These are phyloP conservation scores for Apotomis turbidana DNA, from an alignment of 2,888 invertebrate species.

Conservation along the genomic window DNA sequence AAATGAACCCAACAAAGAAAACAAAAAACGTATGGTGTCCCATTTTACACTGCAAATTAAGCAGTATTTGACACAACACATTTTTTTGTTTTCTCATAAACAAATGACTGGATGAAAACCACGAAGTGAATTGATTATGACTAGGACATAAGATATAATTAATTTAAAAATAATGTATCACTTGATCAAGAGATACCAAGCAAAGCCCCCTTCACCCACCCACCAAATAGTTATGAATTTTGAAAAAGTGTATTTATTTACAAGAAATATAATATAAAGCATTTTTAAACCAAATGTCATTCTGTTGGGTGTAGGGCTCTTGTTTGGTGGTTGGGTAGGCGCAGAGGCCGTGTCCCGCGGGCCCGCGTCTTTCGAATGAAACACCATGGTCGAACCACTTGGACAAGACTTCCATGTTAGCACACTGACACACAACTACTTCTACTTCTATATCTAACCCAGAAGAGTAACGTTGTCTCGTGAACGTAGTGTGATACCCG, in stretches of 20 bases:
- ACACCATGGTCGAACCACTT: conserved; percentile 55
- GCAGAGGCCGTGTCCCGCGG: conserved; percentile 81
- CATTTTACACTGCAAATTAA: background rate
- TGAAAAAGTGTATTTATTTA: conserved; percentile 49
- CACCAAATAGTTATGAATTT: conserved; percentile 79
- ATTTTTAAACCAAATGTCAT: conserved; percentile 56
- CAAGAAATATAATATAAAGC: conserved; percentile 41
- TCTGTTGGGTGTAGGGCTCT: conserved; percentile 82
- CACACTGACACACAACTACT: conserved; percentile 61
- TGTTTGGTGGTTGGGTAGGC: conserved; percentile 84
- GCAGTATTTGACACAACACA: background rate
- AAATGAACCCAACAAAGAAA: background rate
- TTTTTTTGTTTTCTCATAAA: background rate
- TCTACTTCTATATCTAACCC: conserved; percentile 41
- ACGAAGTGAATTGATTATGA: conserved; percentile 21
- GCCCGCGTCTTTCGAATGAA: conserved; percentile 69
- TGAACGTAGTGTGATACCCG: conserved; percentile 50
- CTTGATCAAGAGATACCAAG: conserved; percentile 81
- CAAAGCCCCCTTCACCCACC: conserved; percentile 85
- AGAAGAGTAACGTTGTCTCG: conserved; percentile 57
- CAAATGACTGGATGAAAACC: conserved; percentile 15
- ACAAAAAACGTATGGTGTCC: background rate
- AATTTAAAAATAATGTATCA: conserved; percentile 47
- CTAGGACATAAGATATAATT: conserved; percentile 46
- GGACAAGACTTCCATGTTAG: conserved; percentile 61